Percentiles rank a stretch among this genome's conserved stretches.
These are phyloP conservation scores for Neotragus moschatus DNA, from an alignment of 2,113 vertebrate species.

Conservation along the genomic window DNA sequence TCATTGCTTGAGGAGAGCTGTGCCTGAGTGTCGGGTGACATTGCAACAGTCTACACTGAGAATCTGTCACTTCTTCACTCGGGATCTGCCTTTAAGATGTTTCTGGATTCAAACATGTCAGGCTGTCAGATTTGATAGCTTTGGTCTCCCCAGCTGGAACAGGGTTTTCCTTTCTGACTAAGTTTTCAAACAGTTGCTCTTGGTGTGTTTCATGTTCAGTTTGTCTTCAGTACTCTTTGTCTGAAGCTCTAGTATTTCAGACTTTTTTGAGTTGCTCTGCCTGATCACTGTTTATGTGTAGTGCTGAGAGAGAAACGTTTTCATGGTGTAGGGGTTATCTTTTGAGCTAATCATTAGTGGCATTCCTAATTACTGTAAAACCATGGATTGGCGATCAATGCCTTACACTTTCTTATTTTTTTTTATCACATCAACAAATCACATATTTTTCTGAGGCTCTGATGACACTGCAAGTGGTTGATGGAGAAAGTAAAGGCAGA, in stretches of 20 bases:
- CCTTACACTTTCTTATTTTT: background rate
- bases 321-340: background rate
- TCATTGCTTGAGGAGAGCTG: background rate
- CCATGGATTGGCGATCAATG: background rate
- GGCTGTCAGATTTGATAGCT: background rate
- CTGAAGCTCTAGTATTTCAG: background rate
- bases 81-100: background rate
- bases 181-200: constrained; percentile 1
- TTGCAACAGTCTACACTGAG: background rate
- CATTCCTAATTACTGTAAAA: background rate
- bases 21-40: background rate
- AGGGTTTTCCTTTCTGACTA: constrained; percentile 6
- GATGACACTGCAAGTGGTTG: background rate
- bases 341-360: background rate
- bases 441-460: background rate
- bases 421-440: background rate
- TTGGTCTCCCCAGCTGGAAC: background rate
- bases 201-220: background rate
- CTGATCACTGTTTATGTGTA: background rate
- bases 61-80: background rate
- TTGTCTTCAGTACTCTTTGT: background rate
- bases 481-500: background rate
- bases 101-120: constrained; percentile 9
- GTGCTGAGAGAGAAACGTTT: background rate
- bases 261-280: background rate